Conservation (phyloP, 1,140 invertebrate genomes). For the Drosophila tristis region DNA sequence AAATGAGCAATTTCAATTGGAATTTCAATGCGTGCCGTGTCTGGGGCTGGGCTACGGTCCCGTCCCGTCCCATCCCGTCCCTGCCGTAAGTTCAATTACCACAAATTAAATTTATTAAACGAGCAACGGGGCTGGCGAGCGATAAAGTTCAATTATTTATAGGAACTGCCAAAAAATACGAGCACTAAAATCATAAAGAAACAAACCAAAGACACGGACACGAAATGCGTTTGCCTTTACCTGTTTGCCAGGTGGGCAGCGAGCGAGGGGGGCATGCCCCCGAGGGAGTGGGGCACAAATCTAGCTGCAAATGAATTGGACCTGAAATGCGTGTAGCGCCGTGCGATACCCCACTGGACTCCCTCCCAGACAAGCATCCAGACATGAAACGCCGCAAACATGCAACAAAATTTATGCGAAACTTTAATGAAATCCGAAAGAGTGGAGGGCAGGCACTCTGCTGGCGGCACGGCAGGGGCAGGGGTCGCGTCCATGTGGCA, state of each 20-base stretch:
- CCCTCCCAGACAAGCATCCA: constrained; percentile 13
- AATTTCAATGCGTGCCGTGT: constrained; percentile 43
- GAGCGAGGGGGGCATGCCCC: neutral
- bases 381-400: constrained; percentile 66
- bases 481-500: constrained; percentile 1
- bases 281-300: constrained; percentile 23
- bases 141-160: constrained; percentile 79
- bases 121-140: constrained; percentile 38
- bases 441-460: constrained; percentile 2
- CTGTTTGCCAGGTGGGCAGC: constrained; percentile 12
- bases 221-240: constrained; percentile 38
- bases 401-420: constrained; percentile 82
- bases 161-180: constrained; percentile 66
- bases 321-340: constrained; percentile 62
- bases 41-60: neutral
- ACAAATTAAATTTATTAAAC: constrained; percentile 82
- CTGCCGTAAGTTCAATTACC: constrained; percentile 66
- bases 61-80: too few species aligned
- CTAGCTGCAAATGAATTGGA: constrained; percentile 74
- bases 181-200: constrained; percentile 62
- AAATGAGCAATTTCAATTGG: constrained; percentile 62
- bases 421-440: constrained; percentile 68
- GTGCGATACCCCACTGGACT: constrained; percentile 57
- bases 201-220: constrained; percentile 46
- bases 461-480: neutral